Evolutionary conservation across 1,140 invertebrate genomes (phyloP), one percentile per base, ranked within the genome.

Genomic region (Drosophila nigrodunni): DNA sequence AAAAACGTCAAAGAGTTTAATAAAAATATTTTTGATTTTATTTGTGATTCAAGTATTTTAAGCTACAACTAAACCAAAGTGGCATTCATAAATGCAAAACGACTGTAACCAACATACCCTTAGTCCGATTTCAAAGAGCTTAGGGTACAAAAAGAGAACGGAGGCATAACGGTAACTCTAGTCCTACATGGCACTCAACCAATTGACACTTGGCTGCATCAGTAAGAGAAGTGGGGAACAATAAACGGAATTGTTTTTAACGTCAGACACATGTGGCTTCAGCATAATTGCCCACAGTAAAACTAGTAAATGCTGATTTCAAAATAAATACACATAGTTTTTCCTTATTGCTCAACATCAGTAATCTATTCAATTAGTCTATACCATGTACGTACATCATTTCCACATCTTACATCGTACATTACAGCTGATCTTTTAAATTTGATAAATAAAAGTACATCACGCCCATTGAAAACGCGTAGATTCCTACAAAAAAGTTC

Each of bases 161-260:
- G 35, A 41, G 54, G 41, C 41, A 44, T 44, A 59, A 21, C n/a
- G 39, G 35, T 70, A 57, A 49, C 69, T 71, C 50, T 65, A 67
- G 62, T 58, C 46, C 37, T 52, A 25, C 70, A 67, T 73, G 54
- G 54, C 54, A 73, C 54, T 54, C 46, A 67, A 59, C 46, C 46
- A 52, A 37, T 67, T 73, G 64, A 59, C 54, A 67, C 54, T 52
- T 37, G 52, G 58, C 55, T 30, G 35, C 13, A 41, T 13, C 21
- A 25, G 66, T 11, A 2, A 1, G 39, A 43, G 3, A 6, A 6
- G 41, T 43, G 41, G 11, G 3, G 6, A n/a, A 7, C 41, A 43
- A n/a, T 43, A 43, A 43, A 43, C 41, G 3, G 4, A 52, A 52
- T 52, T 52, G 49, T 52, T 30, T 30, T 52, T 50, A 18, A 41